These are phyloP conservation scores for Sebastes kiyomatsui DNA, from an alignment of 2,797 vertebrate species.

Conservation along the genomic window DNA sequence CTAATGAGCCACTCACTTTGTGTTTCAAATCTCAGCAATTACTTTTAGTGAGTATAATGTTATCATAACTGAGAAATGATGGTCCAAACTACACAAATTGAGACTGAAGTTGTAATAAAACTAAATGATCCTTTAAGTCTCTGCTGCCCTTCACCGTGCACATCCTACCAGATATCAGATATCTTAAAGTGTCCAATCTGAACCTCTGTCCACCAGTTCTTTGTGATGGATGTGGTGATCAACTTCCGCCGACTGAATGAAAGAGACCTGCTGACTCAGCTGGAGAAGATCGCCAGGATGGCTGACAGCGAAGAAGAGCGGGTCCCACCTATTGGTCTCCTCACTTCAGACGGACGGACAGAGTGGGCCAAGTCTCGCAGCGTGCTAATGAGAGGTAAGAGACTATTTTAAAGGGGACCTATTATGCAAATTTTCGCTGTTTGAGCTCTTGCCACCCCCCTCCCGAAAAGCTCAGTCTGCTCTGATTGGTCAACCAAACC, in stretches of 20 bases:
- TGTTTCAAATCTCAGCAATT: not conserved
- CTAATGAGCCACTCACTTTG: not conserved
- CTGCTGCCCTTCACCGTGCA: not conserved
- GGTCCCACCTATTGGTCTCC: constrained; percentile 90
- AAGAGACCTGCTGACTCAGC: constrained; percentile 94
- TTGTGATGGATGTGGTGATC: constrained; percentile 97
- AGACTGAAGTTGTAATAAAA: not conserved
- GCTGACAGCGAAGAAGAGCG: constrained; percentile 88
- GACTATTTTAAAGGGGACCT: not conserved
- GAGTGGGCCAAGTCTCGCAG: constrained; percentile 93
- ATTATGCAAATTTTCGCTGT: too few species aligned
- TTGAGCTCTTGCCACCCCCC: too few species aligned
- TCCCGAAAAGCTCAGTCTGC: too few species aligned
- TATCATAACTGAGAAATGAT: not conserved
- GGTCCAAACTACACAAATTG: not conserved
- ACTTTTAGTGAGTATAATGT: not conserved
- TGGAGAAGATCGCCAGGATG: constrained; percentile 93
- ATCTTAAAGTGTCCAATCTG: constrained; percentile 1
- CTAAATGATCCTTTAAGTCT: not conserved
- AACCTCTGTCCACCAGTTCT: constrained; percentile 90
- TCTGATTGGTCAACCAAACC: too few species aligned
- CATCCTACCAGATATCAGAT: not conserved
- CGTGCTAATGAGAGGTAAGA: constrained; percentile 90
- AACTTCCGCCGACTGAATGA: constrained; percentile 95
- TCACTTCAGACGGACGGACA: constrained; percentile 92